These are phyloP conservation scores for Phacellophora camtschatica DNA, from an alignment of 30 jellyfish, hydroid and myxozoan genomes.

Conservation along the genomic window DNA sequence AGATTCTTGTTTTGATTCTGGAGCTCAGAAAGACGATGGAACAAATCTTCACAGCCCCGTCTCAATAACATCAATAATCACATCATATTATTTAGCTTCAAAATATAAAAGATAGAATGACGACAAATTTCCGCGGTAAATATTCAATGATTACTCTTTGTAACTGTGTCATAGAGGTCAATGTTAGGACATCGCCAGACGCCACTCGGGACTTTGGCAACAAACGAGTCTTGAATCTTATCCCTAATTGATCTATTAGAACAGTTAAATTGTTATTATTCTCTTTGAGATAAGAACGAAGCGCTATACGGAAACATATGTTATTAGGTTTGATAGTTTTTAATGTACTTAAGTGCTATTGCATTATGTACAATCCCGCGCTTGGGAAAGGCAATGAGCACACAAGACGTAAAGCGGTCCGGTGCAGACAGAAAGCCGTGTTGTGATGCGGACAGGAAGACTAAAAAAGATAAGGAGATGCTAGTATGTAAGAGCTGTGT, in stretches of 20 bases:
- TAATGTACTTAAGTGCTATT: conserved; percentile 32
- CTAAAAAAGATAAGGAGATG: conserved; percentile 32
- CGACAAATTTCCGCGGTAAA: conserved; percentile 54
- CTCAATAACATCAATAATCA: conserved; percentile 49
- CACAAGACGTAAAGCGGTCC: conserved; percentile 1
- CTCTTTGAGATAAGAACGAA: conserved; percentile 42
- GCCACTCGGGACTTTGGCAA: conserved; percentile 50
- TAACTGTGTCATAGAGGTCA: conserved; percentile 40
- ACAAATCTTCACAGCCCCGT: conserved; percentile 20
- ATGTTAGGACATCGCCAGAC: conserved; percentile 45
- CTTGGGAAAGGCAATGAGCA: conserved; percentile 1
- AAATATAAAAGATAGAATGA: background rate
- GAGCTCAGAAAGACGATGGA: background rate
- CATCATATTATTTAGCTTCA: conserved; percentile 36
- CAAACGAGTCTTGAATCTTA: conserved; percentile 12
- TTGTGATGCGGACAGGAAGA: conserved; percentile 55
- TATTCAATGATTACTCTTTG: conserved; percentile 47
- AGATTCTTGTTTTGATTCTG: background rate
- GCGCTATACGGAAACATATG: conserved; percentile 49
- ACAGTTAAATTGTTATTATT: conserved; percentile 39
- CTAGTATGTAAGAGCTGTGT: background rate
- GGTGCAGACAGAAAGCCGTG: background rate
- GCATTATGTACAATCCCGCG: background rate
- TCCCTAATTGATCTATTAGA: conserved; percentile 49
- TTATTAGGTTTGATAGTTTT: conserved; percentile 24